phyloP scores from a whole-genome alignment of 2,113 vertebrate genomes.

The Leptodactylus fuscus region DNA sequence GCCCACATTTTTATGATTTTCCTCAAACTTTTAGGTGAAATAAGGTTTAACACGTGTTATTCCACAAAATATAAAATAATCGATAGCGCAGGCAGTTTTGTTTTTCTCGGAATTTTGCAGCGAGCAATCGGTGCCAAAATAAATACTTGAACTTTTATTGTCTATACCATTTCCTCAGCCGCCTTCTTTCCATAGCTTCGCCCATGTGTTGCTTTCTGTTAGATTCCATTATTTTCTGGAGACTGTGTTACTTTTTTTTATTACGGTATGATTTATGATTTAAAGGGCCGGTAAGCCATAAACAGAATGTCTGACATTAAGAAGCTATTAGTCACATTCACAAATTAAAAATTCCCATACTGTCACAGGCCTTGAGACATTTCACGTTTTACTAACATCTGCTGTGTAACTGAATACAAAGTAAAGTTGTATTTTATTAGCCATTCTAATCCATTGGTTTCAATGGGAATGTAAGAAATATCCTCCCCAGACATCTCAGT shows the following conservation, averaged over 20 bases:
- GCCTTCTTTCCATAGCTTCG: background rate
- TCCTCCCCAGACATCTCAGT: background rate
- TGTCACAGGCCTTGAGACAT: background rate
- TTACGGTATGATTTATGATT: constrained; percentile 4
- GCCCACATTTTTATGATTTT: constrained; percentile 4
- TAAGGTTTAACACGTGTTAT: background rate
- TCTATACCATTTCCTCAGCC: constrained; percentile 5
- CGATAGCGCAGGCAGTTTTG: background rate
- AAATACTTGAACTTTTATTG: constrained; percentile 10
- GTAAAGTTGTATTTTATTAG: background rate
- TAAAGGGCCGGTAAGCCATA: background rate
- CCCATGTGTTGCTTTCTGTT: constrained; percentile 17
- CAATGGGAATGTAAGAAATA: background rate
- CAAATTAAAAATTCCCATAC: background rate
- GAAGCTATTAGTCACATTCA: background rate
- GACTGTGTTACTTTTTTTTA: background rate
- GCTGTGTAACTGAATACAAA: constrained; percentile 6
- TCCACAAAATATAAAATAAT: constrained; percentile 19
- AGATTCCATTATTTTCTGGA: background rate
- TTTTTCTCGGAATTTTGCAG: constrained; percentile 17
- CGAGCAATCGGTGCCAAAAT: constrained; percentile 9
- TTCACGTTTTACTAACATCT: background rate
- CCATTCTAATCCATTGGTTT: background rate
- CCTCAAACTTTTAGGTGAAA: constrained; percentile 9
- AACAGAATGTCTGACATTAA: background rate